Evolutionary conservation across 2,888 invertebrate species (phyloP), one percentile per base, ranked within the genome.

Genomic region (Callinectes sapidus): DNA sequence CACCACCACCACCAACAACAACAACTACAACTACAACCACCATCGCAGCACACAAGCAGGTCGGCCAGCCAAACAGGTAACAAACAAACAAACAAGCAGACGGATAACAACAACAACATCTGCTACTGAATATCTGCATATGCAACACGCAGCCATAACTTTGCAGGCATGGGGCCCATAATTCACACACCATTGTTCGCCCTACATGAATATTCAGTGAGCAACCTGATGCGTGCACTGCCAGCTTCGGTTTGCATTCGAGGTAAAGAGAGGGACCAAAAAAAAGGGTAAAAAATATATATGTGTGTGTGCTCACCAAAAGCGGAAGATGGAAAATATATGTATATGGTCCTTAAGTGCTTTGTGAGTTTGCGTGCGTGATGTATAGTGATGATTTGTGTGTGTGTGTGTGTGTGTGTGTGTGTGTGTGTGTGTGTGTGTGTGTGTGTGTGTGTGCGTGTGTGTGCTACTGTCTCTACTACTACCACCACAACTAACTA

Each of bases 121-220:
- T 88, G 71, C 61, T 91, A 42, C 55, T 85, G 90, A 28, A 32
- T 35, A 55, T 86, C 86, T 91, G 39, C 90, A 91, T 91, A 91
- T 91, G 86, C 91, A 77, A 87, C 66, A 66, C 32, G 88, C 5
- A 28, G 39, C 42, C 42, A 32, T 88, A 91, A 91, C 86, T 91
- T 91, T 55, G 88, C 77, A 90, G 77, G 39, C 39, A 81, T 23
- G 42, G 71, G 61, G 14, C 61, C 86, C 81, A 86, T 88, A 87
- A 91, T 55, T 54, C 77, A 91, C 54, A 48, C 87, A 88, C 77
- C n/a, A 87, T 88, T 88, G 88, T 88, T 88, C 77, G 88, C 71
- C 35, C 71, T 71, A 88, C 88, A 91, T 91, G 91, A 91, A 91
- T 91, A 91, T 91, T 87, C 91, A 91, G 6, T 42, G 54, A 23